Evolutionary conservation across 1,140 invertebrate species (phyloP).

Genomic region (Drosophila teissieri): DNA sequence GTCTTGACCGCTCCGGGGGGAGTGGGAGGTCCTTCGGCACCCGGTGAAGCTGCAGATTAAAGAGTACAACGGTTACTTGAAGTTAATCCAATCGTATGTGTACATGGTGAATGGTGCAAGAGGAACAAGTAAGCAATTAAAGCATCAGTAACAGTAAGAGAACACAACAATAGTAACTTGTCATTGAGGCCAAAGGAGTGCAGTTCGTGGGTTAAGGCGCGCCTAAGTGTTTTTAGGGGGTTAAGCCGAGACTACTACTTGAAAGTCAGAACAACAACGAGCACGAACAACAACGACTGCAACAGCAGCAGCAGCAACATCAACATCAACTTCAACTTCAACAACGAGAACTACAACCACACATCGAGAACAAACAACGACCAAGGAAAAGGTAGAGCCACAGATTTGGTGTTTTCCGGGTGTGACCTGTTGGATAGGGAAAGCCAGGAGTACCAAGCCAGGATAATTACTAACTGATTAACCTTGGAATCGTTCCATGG

Average conservation of each 20-base stretch:
- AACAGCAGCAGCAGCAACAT: conserved; percentile 17
- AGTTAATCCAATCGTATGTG: not conserved
- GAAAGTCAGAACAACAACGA: conserved; percentile 44
- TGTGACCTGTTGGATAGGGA: conserved; percentile 1
- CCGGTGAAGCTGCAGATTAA: conserved; percentile 65
- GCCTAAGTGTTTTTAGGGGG: conserved; percentile 9
- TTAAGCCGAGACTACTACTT: conserved; percentile 32
- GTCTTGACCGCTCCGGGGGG: conserved; percentile 85
- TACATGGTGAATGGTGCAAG: conserved; percentile 11
- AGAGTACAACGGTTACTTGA: not conserved
- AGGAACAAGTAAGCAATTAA: conserved; percentile 48
- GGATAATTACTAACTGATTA: conserved; percentile 33
- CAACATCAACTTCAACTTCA: conserved; percentile 2
- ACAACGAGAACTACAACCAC: conserved; percentile 24
- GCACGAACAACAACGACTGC: conserved; percentile 47
- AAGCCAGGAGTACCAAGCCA: conserved; percentile 32
- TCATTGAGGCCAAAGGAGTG: conserved; percentile 3
- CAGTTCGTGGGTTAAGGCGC: conserved; percentile 19
- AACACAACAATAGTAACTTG: conserved; percentile 16
- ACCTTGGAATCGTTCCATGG: not conserved
- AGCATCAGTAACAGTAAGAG: conserved; percentile 42
- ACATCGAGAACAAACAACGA: conserved; percentile 24
- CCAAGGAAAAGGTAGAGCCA: conserved; percentile 16
- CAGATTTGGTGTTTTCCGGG: conserved; percentile 5
- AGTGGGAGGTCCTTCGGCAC: conserved; percentile 47